Conservation (phyloP, 2,888 invertebrate species). For the Archaeoteleia sp. region DNA sequence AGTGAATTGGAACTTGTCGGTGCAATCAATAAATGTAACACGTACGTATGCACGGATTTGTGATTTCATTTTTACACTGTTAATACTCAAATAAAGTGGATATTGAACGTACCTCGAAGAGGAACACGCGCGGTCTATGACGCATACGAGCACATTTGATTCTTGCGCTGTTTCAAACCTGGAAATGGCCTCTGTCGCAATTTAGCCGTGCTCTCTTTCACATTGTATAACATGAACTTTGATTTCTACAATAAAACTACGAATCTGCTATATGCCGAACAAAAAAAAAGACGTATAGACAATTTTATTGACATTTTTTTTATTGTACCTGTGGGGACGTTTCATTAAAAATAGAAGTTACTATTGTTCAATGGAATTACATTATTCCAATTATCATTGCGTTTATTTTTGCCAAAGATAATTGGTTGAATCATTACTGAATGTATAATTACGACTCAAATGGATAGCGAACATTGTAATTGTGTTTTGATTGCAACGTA, state of each 20-base stretch:
- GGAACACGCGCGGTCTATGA: slow-evolving; percentile 30
- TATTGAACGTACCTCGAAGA: slow-evolving; percentile 37
- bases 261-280: slow-evolving; percentile 45
- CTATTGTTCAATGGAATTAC: too few species aligned
- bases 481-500: too few species aligned
- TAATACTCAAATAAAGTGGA: slow-evolving; percentile 39
- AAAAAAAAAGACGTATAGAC: slow-evolving; percentile 12
- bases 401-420: too few species aligned
- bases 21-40: slow-evolving; percentile 41
- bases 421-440: too few species aligned
- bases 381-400: too few species aligned
- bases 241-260: slow-evolving; percentile 49
- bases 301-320: slow-evolving; percentile 36
- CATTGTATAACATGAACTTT: slow-evolving; percentile 49
- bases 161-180: slow-evolving; percentile 39
- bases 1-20: slow-evolving; percentile 36
- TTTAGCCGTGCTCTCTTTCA: slow-evolving; percentile 49
- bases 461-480: too few species aligned
- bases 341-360: too few species aligned
- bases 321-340: too few species aligned
- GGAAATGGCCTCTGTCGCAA: slow-evolving; percentile 46
- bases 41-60: slow-evolving; percentile 42
- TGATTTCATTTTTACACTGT: slow-evolving; percentile 48
- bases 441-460: too few species aligned
- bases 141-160: slow-evolving; percentile 21